Evolutionary conservation across 2,888 invertebrate species (phyloP).

Genomic region (Synanthedon formicaeformis): DNA sequence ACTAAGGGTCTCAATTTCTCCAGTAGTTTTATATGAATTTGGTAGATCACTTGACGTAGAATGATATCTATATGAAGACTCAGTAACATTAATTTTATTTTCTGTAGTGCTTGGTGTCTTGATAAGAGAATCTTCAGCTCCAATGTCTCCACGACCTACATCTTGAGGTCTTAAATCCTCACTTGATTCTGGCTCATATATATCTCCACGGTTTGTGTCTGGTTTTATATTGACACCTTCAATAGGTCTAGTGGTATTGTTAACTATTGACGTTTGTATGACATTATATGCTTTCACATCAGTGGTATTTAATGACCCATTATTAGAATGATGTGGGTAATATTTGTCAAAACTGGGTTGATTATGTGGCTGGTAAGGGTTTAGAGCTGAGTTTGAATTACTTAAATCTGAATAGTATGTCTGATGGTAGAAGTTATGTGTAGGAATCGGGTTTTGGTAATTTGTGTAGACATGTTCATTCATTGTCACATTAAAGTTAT

Average conservation of each 20-base stretch:
- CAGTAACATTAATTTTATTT: constrained; percentile 3
- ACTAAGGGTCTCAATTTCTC: constrained; percentile 22
- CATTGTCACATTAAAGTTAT: neutral
- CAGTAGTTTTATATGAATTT: constrained; percentile 14
- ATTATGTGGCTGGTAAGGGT: neutral
- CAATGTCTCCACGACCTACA: constrained; percentile 33
- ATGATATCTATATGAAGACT: neutral
- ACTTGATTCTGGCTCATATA: neutral
- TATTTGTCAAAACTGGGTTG: constrained; percentile 1
- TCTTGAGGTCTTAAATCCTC: constrained; percentile 10
- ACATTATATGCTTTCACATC: no score
- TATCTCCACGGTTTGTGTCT: constrained; percentile 1
- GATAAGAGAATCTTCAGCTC: constrained; percentile 17
- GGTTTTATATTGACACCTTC: neutral
- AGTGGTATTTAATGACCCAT: no score
- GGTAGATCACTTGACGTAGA: neutral
- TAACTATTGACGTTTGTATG: no score
- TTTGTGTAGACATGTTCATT: neutral
- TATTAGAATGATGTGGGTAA: no score
- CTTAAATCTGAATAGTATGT: no score
- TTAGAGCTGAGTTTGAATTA: no score
- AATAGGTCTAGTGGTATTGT: no score
- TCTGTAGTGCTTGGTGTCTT: constrained; percentile 4
- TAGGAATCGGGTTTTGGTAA: no score
- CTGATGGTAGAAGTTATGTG: no score